Conservation (phyloP, 2,888 invertebrate species). For the Bombylius discolor region DNA sequence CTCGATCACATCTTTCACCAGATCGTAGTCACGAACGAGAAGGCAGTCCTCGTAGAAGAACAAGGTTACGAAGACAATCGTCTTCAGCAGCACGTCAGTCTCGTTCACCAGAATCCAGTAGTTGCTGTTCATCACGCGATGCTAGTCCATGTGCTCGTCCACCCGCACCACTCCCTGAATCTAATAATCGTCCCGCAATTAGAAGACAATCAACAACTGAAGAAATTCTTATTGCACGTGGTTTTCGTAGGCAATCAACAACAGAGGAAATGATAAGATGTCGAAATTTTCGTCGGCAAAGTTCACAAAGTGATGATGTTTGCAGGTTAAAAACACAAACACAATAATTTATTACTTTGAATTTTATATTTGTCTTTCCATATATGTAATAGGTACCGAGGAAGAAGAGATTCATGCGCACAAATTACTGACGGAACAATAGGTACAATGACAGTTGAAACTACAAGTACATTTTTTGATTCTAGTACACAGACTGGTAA, state of each 20-base stretch:
- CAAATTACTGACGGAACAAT: constrained; percentile 86
- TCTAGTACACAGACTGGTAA: constrained; percentile 87
- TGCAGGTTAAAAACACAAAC: constrained; percentile 38
- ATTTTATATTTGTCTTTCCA: background rate
- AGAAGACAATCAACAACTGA: constrained; percentile 82
- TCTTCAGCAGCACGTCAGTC: constrained; percentile 55
- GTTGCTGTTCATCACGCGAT: constrained; percentile 66
- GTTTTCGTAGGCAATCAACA: constrained; percentile 79
- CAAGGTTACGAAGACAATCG: constrained; percentile 62
- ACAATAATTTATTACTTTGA: background rate
- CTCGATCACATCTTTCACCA: constrained; percentile 64
- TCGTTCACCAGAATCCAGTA: constrained; percentile 58
- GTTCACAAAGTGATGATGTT: constrained; percentile 77
- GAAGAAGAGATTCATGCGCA: constrained; percentile 61
- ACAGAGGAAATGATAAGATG: constrained; percentile 89
- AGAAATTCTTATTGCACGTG: constrained; percentile 79
- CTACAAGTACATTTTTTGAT: constrained; percentile 83
- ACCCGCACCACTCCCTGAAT: constrained; percentile 38
- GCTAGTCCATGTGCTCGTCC: constrained; percentile 65
- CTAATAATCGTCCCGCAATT: constrained; percentile 57
- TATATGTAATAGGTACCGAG: constrained; percentile 26
- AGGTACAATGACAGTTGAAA: constrained; percentile 86
- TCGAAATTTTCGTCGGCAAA: constrained; percentile 78
- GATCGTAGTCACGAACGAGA: constrained; percentile 70
- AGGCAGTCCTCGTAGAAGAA: constrained; percentile 59